Percentiles rank a stretch among this genome's conserved stretches.
phyloP scores from a whole-genome alignment of 1,140 invertebrate species.

The Cotesia typhae region DNA sequence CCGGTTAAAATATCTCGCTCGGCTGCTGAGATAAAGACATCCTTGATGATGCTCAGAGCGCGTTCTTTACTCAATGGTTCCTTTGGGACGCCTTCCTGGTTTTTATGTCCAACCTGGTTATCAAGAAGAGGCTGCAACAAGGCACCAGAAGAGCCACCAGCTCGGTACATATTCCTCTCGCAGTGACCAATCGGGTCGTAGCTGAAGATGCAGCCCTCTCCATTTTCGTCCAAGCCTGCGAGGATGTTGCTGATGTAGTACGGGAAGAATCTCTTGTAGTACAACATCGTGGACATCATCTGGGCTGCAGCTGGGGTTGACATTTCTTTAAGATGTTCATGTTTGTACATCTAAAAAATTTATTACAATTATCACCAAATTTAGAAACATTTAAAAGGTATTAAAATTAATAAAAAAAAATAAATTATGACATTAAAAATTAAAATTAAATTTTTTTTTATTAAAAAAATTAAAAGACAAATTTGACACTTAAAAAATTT shows the following conservation, averaged over 20 bases:
- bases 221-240: conserved; percentile 86
- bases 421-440: not conserved
- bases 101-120: conserved; percentile 89
- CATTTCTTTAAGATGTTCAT: conserved; percentile 96
- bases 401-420: too few relatives aligned
- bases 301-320: conserved; percentile 91
- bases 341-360: conserved; percentile 84
- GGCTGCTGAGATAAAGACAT: conserved; percentile 95
- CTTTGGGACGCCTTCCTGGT: conserved; percentile 76
- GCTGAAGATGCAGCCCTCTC: conserved; percentile 93
- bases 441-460: too few relatives aligned
- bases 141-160: conserved; percentile 84
- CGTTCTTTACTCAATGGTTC: conserved; percentile 77
- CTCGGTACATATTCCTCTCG: conserved; percentile 81
- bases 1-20: conserved; percentile 98
- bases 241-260: conserved; percentile 97
- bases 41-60: conserved; percentile 87
- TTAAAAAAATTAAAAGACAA: too few relatives aligned
- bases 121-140: conserved; percentile 86
- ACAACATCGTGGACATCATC: conserved; percentile 95
- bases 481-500: too few relatives aligned
- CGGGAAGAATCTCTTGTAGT: conserved; percentile 97
- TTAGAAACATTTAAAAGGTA: too few relatives aligned
- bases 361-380: conserved; percentile 1
- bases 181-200: conserved; percentile 98